Conservation (phyloP, 2,113 vertebrate species). For the Percopsis transmontana region DNA sequence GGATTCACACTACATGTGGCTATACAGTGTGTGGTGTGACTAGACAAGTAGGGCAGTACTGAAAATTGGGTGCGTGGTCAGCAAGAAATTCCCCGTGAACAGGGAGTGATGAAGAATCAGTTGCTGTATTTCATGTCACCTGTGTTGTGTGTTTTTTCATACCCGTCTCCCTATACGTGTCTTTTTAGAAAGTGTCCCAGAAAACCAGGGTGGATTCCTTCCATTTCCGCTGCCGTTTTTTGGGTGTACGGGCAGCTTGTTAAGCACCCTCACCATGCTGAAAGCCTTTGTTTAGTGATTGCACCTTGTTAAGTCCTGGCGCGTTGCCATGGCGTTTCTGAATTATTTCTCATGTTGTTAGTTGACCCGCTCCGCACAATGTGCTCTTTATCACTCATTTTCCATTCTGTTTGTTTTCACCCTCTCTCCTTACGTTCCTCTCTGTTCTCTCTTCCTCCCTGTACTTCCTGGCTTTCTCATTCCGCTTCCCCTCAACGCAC, state of each 20-base stretch:
- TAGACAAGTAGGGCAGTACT: too few relatives aligned
- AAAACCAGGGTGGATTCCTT: too few relatives aligned
- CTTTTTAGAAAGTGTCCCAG: too few relatives aligned
- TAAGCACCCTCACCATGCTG: background rate
- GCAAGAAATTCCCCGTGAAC: too few relatives aligned
- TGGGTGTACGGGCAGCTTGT: background rate
- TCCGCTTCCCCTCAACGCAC: background rate
- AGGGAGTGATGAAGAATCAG: too few relatives aligned
- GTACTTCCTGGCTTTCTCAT: background rate
- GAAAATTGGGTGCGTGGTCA: too few relatives aligned
- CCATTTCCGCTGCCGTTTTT: background rate
- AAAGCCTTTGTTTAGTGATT: constrained; percentile 1
- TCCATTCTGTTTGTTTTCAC: background rate
- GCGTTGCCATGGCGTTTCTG: background rate
- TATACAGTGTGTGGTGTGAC: too few relatives aligned
- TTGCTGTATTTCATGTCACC: too few relatives aligned
- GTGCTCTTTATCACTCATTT: background rate
- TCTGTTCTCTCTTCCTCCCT: background rate
- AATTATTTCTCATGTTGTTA: background rate
- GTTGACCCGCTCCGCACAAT: background rate
- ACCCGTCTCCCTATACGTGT: too few relatives aligned
- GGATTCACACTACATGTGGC: too few relatives aligned
- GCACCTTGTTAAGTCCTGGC: background rate
- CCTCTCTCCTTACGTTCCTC: background rate
- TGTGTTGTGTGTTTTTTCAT: too few relatives aligned